A percentile compares a stretch with the other conserved stretches of the same genome.
Conservation (phyloP, 2,113 vertebrate genomes). For the Calyptomena viridis region DNA sequence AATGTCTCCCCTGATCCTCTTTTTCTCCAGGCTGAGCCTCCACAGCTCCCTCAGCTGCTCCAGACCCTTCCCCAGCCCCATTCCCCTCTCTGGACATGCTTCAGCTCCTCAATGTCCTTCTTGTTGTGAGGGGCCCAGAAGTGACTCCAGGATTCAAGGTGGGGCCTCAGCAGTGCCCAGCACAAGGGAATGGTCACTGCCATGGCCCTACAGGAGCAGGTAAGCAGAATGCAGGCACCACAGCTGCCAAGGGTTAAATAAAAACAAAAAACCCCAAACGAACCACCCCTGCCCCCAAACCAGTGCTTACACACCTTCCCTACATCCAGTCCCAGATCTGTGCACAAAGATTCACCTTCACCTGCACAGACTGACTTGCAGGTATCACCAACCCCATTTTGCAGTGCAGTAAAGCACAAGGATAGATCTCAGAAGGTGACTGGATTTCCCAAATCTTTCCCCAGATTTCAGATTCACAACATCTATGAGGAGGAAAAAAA, state of each 20-base stretch:
- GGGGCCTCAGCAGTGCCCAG: not conserved
- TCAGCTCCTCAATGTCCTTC: not conserved
- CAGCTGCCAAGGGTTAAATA: not conserved
- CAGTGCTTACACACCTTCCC: not conserved
- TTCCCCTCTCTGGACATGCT: not conserved
- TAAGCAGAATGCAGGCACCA: not conserved
- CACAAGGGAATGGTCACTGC: not conserved
- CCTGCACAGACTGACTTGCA: not conserved
- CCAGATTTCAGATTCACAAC: not conserved
- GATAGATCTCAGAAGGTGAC: not conserved
- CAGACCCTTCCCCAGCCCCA: not conserved
- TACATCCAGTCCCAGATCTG: not conserved
- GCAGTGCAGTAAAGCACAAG: not conserved
- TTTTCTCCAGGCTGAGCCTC: not conserved
- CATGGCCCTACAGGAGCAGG: fast-evolving
- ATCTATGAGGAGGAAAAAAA: not conserved
- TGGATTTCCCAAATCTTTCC: not conserved
- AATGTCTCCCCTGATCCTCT: not conserved
- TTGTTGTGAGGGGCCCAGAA: not conserved
- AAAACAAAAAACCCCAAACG: not conserved
- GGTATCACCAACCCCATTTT: not conserved
- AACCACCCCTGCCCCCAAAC: not conserved
- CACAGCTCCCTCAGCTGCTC: not conserved
- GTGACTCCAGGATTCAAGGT: not conserved
- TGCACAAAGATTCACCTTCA: not conserved